phyloP scores from a whole-genome alignment of 2,888 invertebrate species.

The Sinentomon sp. region DNA sequence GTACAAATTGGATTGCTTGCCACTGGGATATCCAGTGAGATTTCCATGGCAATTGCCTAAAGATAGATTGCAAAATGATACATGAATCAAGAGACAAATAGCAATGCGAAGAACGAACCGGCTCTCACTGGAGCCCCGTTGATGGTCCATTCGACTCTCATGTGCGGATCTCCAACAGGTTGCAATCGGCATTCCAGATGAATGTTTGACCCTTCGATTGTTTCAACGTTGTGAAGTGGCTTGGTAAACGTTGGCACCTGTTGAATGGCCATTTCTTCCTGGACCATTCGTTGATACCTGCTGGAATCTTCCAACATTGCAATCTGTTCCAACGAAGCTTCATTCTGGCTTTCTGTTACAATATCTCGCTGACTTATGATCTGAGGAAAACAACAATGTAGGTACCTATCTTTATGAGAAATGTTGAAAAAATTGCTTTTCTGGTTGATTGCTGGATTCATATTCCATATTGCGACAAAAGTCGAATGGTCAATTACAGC shows the following conservation, averaged over 20 bases:
- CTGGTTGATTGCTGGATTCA: too few relatives aligned
- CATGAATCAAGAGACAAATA: not conserved
- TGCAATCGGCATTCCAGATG: conserved; percentile 73
- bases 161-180: conserved; percentile 60
- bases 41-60: too few relatives aligned
- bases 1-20: too few relatives aligned
- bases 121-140: conserved; percentile 71
- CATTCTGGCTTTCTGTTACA: conserved; percentile 63
- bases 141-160: conserved; percentile 87
- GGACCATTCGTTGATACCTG: conserved; percentile 28
- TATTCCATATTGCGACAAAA: too few relatives aligned
- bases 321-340: conserved; percentile 71
- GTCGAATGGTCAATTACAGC: too few relatives aligned
- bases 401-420: too few relatives aligned
- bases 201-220: conserved; percentile 66
- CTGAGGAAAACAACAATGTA: too few relatives aligned
- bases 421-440: too few relatives aligned
- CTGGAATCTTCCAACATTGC: conserved; percentile 60
- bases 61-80: conserved; percentile 4
- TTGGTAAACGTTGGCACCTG: conserved; percentile 68
- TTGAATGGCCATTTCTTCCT: conserved; percentile 53
- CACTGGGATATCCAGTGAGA: too few relatives aligned
- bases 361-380: conserved; percentile 6
- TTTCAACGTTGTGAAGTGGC: conserved; percentile 63
- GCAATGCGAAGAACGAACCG: not conserved